These are phyloP conservation scores for Ochropacha duplaris DNA, from an alignment of 2,888 invertebrate species.

Conservation along the genomic window DNA sequence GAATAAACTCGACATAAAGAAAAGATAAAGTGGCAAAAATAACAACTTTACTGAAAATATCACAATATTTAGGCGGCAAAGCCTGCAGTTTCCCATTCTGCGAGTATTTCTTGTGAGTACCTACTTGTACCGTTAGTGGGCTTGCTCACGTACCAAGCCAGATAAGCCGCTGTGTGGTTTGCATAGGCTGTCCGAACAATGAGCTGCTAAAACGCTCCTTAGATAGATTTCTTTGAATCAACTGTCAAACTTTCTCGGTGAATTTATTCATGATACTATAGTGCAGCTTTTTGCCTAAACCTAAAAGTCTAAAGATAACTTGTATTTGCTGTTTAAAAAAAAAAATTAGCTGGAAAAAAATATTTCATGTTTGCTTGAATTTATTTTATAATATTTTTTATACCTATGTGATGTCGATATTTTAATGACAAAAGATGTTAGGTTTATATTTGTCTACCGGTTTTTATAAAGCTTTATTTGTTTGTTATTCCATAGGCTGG, in stretches of 20 bases:
- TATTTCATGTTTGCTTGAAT: too few relatives aligned
- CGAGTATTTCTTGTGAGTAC: constrained; percentile 20
- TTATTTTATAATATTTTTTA: background rate
- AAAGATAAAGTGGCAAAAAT: constrained; percentile 8
- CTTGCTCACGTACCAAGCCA: constrained; percentile 33
- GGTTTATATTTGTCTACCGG: background rate
- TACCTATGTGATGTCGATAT: background rate
- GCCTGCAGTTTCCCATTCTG: constrained; percentile 22
- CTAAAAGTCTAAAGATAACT: too few relatives aligned
- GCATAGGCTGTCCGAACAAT: background rate
- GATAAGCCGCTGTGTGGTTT: constrained; percentile 25
- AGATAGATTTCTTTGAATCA: background rate
- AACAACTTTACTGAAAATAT: constrained; percentile 27
- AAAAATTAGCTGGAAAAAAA: too few relatives aligned
- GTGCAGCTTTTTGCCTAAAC: too few relatives aligned
- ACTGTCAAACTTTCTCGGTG: background rate
- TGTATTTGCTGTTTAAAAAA: too few relatives aligned
- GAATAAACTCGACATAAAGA: background rate
- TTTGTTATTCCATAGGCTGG: background rate
- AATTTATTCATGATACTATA: background rate
- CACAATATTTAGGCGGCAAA: constrained; percentile 28
- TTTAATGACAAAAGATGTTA: background rate
- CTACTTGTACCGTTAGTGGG: constrained; percentile 39
- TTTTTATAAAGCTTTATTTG: background rate
- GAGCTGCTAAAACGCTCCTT: background rate